Evolutionary conservation across 2,113 vertebrate species (phyloP), one percentile per base, ranked within the genome.

Genomic region (Actenoides lindsayi): DNA sequence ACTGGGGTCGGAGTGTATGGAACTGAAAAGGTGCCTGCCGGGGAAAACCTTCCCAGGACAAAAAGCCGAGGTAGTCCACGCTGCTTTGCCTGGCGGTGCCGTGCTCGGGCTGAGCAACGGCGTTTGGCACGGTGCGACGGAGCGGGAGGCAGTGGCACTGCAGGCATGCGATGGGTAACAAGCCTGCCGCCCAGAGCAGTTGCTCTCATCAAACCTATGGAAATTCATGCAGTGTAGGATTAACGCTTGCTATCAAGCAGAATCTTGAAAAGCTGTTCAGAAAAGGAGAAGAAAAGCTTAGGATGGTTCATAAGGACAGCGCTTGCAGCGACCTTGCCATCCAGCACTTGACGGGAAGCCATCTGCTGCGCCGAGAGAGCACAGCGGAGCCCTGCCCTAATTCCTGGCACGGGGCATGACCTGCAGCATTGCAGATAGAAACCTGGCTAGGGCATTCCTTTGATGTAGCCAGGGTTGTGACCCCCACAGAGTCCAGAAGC

Each of bases 261-360:
- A 91, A 75, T 89, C 69, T 95, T 60, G 30, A 89, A 93, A 91
- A 94, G 69, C 94, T 87, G 90, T 42, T 94, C 74, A 46, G 51
- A 79, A 63, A 64, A 56, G 81, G 35, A n/a, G 48, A 70, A 79
- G 62, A 46, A 50, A 75, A 89, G 84, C 84, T 84, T 70, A 5
- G 68, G 71, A 59, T 75, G 42, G 69, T 50, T 88, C 39, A 6
- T 74, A 87, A 77, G 41, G 64, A 87, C 37, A 75, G 69, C 64
- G 91, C 64, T 87, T 67, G 24, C 15, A 16, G 77, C n/a, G 73
- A 84, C 27, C 87, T 59, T 71, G 56, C 87, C 84, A 30, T 71
- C 62, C 51, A 82, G n/a, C 24, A 16, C 73, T 84, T 78, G 11
- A 0, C 21, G 11, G 41, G 60, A 42, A 89, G 60, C 90, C 76